Conservation (phyloP, 2,797 vertebrate genomes). For the Eutrigla gurnardus region DNA sequence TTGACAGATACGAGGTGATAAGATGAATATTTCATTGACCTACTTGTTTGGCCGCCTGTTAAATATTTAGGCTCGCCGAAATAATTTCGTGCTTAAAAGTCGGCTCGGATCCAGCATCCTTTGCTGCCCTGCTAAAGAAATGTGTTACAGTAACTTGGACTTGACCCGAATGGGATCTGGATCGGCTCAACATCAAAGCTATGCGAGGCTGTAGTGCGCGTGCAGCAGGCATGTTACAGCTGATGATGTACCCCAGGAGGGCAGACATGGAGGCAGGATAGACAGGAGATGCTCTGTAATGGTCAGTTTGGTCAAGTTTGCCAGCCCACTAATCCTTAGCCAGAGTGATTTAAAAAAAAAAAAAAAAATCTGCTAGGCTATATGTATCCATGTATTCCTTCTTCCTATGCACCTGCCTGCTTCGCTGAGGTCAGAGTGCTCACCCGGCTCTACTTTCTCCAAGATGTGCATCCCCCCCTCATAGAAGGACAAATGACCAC, state of each 20-base stretch:
- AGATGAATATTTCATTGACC: conserved; percentile 50
- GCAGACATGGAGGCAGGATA: conserved; percentile 15
- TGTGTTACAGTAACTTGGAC: conserved; percentile 70
- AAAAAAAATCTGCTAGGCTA: neutral
- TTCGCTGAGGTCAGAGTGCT: conserved; percentile 45
- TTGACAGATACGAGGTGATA: conserved; percentile 65
- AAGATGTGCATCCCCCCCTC: conserved; percentile 1
- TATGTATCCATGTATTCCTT: neutral
- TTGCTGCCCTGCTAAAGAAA: conserved; percentile 46
- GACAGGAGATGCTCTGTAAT: neutral
- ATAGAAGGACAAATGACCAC: conserved; percentile 38
- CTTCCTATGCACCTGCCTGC: conserved; percentile 10
- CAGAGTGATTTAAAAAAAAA: neutral
- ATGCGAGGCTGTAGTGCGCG: conserved; percentile 44
- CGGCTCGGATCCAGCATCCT: conserved; percentile 57
- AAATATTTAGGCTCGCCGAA: neutral
- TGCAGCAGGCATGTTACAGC: conserved; percentile 50
- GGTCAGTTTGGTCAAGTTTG: conserved; percentile 36
- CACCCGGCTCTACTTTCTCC: conserved; percentile 8
- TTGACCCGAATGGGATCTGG: conserved; percentile 79
- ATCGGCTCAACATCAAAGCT: conserved; percentile 70
- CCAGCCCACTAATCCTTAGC: conserved; percentile 15
- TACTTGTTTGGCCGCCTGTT: conserved; percentile 59
- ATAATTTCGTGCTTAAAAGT: conserved; percentile 24
- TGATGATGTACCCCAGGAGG: conserved; percentile 34